Evolutionary conservation across 2,797 vertebrate genomes (phyloP).

Genomic region (Bucorvus abyssinicus): DNA sequence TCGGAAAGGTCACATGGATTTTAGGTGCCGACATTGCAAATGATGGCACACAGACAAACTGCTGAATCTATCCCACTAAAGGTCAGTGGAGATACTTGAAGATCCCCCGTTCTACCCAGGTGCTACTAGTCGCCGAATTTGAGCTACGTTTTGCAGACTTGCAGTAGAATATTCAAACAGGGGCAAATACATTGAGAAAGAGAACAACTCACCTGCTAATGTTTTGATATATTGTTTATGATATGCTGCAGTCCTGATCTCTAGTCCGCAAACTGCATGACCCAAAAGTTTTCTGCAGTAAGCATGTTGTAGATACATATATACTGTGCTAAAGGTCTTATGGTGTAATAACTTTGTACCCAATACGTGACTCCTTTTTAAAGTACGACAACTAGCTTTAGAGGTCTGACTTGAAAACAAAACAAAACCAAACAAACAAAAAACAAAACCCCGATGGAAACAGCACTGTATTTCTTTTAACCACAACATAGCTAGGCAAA

Average conservation of each 20-base stretch:
- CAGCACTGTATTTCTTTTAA: neutral
- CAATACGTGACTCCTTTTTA: accelerated
- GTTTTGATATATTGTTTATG: neutral
- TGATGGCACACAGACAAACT: neutral
- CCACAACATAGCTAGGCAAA: neutral
- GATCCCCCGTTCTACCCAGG: neutral
- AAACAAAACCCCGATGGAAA: neutral
- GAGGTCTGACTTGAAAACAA: neutral
- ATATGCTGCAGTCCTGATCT: neutral
- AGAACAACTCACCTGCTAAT: neutral
- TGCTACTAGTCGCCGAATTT: neutral
- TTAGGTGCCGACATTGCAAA: neutral
- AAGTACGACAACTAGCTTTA: neutral
- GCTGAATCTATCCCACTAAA: neutral
- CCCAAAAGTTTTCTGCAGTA: neutral
- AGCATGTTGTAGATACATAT: neutral
- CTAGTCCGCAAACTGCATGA: neutral
- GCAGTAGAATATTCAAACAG: neutral
- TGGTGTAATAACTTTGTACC: neutral
- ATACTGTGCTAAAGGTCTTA: neutral
- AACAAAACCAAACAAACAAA: neutral
- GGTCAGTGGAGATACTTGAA: neutral
- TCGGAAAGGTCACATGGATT: neutral
- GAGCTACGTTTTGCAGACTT: neutral
- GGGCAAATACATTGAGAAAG: neutral